Base-by-base conservation (phyloP, 2,113 vertebrate species). In the Carettochelys insculpta region DNA sequence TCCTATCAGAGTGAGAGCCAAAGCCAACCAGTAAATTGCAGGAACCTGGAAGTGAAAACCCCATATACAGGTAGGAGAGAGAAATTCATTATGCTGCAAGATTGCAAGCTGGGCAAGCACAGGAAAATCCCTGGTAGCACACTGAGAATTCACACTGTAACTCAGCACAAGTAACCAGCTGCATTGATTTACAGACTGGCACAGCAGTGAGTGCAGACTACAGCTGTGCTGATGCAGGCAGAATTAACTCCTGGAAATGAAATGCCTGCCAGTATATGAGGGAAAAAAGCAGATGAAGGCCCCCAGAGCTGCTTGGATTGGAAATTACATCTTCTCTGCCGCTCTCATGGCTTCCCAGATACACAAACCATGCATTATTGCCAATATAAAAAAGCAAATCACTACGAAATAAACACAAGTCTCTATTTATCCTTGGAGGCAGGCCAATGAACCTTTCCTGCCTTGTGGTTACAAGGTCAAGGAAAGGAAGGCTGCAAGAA, bases 221-320 rank as follows among this genome's bases (percentile, higher is more conserved):
- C 89, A 90, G 77, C 78, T 82, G 83, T 90, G 89, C 91, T 96
- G 95, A 93, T 4, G 73, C 76, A 95, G 86, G 83, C 92, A 94
- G 90, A 97, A 76, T 85, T 73, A 91, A 90, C 92, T 93, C 73
- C 86, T 94, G 87, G 88, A 97, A 97, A 93, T 90, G 77, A 96
- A 90, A 93, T 83, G 77, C 83, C 91, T 95, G 93, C 86, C 71
- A 95, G 48, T 25, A 91, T 29, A 90, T 8, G 92, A 83, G 34
- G 17, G 16, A 68, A 88, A 71, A 93, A 89, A 77, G 75, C 81
- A 94, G 91, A 92, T 53, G 91, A 89, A 90, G 78, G 85, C 82
- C 58, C 47, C 43, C 93, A 27, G 86, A 95, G 84, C 81, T 58
- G 45, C 85, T 90, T 90, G 87, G 76, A 92, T 45, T 94, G 87